phyloP scores from a whole-genome alignment of 1,140 invertebrate species.

The Caenorhabditis remanei region DNA sequence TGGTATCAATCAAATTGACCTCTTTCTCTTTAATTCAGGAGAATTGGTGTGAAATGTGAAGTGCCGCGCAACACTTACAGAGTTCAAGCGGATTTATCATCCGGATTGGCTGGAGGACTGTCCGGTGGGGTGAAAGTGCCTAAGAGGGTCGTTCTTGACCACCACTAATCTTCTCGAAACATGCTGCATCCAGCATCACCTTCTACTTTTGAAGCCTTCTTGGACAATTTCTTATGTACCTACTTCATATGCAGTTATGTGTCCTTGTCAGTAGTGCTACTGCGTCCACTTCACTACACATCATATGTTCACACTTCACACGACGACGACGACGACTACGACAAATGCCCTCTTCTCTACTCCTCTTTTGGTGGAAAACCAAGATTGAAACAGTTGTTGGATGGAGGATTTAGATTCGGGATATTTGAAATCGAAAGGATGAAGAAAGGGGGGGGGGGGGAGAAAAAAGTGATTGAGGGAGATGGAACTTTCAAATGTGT shows the following conservation, averaged over 20 bases:
- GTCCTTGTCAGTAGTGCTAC: conserved; percentile 55
- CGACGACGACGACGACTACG: conserved; percentile 15
- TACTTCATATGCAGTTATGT: conserved; percentile 56
- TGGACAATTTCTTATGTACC: conserved; percentile 49
- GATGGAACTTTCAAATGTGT: conserved; percentile 30
- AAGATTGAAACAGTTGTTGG: conserved; percentile 51
- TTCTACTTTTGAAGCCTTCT: neutral
- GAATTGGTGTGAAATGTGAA: conserved; percentile 34
- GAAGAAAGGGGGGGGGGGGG: neutral
- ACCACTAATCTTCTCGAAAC: conserved; percentile 53
- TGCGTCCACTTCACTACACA: conserved; percentile 53
- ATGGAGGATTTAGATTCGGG: conserved; percentile 22
- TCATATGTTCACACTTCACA: conserved; percentile 56
- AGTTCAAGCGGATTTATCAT: conserved; percentile 53
- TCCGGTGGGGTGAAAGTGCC: conserved; percentile 21
- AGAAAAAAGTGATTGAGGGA: neutral
- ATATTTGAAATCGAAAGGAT: conserved; percentile 27
- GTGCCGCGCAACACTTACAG: conserved; percentile 32
- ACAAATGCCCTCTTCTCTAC: conserved; percentile 12
- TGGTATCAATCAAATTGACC: neutral
- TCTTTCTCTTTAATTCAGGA: neutral
- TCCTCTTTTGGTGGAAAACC: conserved; percentile 30
- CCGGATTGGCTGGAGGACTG: conserved; percentile 52
- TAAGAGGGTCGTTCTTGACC: conserved; percentile 43
- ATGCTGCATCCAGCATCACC: neutral